Conservation (phyloP, 2,113 vertebrate genomes). For the Cyprinodon tularosa region DNA sequence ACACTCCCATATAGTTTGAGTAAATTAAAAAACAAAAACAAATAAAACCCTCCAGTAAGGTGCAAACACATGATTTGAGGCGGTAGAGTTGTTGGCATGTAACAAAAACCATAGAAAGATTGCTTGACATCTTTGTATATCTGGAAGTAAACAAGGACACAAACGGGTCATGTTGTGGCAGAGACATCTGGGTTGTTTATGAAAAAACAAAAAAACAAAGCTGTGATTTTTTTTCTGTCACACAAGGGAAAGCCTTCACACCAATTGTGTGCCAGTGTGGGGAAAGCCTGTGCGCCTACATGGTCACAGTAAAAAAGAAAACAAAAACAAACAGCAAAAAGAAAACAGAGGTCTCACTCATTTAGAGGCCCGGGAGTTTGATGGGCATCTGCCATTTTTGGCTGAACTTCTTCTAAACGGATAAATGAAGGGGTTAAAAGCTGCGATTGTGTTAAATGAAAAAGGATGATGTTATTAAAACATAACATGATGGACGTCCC, state of each 20-base stretch:
- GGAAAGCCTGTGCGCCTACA: slow-evolving; percentile 56
- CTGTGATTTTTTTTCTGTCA: slow-evolving; percentile 31
- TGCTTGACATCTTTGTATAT: slow-evolving; percentile 29
- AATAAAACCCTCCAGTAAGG: slow-evolving; percentile 45
- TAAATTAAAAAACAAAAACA: slow-evolving; percentile 4
- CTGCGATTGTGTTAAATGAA: slow-evolving; percentile 7
- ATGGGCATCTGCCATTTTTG: background rate
- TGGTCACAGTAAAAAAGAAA: slow-evolving; percentile 39
- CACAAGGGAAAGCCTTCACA: slow-evolving; percentile 60
- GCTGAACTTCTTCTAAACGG: background rate
- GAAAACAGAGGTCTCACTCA: slow-evolving; percentile 39
- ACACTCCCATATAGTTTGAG: slow-evolving; percentile 5
- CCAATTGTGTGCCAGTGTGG: slow-evolving; percentile 40
- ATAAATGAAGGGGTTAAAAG: slow-evolving; percentile 6
- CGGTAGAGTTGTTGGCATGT: slow-evolving; percentile 48
- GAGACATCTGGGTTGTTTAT: background rate
- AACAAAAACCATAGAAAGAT: slow-evolving; percentile 27
- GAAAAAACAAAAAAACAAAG: background rate
- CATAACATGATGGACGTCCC: slow-evolving; percentile 20
- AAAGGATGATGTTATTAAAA: slow-evolving; percentile 14
- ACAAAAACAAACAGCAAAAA: slow-evolving; percentile 8
- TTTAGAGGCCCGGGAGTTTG: background rate
- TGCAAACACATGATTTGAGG: slow-evolving; percentile 58
- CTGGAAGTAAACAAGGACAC: slow-evolving; percentile 1
- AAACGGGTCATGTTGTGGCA: background rate